phyloP scores from a whole-genome alignment of 23 tunicate species.

The Diplosoma virens region DNA sequence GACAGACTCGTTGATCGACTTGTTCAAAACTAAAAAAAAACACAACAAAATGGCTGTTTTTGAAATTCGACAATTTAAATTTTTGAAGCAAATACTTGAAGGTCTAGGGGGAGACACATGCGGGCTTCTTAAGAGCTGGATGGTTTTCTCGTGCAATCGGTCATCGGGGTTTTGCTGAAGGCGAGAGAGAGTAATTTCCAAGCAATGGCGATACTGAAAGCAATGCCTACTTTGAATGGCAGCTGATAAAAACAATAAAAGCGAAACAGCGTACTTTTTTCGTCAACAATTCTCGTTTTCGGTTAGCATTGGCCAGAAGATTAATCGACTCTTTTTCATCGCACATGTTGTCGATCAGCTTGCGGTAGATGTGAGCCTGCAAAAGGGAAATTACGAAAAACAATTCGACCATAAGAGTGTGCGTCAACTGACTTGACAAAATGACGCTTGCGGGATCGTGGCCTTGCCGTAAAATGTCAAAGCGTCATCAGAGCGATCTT shows the following conservation, averaged over 20 bases:
- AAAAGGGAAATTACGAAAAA: neutral
- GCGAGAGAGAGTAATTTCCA: conserved; percentile 69
- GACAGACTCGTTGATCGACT: neutral
- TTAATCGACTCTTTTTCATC: neutral
- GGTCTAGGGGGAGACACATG: conserved; percentile 36
- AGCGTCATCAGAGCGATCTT: conserved; percentile 56
- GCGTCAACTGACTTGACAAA: conserved; percentile 46
- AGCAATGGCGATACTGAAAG: conserved; percentile 44
- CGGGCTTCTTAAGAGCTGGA: conserved; percentile 37
- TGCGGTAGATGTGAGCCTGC: conserved; percentile 80
- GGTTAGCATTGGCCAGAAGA: conserved; percentile 15
- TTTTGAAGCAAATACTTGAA: conserved; percentile 7
- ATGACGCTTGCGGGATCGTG: conserved; percentile 83
- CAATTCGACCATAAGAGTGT: neutral
- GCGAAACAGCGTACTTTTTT: conserved; percentile 28
- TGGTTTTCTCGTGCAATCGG: conserved; percentile 47
- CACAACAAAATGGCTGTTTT: neutral
- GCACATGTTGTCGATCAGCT: conserved; percentile 37
- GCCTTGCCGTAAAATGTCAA: conserved; percentile 73
- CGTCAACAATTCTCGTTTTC: conserved; percentile 16
- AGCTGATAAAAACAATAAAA: neutral
- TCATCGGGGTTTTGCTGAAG: conserved; percentile 80
- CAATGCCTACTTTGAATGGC: neutral
- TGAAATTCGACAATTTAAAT: no score
- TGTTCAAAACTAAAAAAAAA: neutral